Conservation (phyloP, 2,888 invertebrate genomes). For the Keiferia lycopersicella region DNA sequence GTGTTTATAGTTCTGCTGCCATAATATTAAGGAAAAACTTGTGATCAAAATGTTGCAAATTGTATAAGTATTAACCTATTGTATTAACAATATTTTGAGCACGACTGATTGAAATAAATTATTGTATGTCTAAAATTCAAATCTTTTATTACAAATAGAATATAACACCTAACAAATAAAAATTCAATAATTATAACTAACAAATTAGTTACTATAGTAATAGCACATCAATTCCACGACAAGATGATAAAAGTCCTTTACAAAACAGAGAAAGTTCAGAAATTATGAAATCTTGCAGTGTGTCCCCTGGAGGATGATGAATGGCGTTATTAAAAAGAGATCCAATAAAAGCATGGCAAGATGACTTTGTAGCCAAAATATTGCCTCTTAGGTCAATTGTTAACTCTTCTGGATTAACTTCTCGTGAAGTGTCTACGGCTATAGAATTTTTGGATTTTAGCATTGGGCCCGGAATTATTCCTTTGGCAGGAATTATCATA, state of each 20-base stretch:
- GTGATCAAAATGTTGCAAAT: constrained; percentile 69
- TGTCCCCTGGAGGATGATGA: constrained; percentile 51
- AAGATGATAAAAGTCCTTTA: constrained; percentile 68
- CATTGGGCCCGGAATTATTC: constrained; percentile 34
- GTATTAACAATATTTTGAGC: constrained; percentile 68
- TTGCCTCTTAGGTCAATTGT: constrained; percentile 69
- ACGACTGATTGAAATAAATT: constrained; percentile 62
- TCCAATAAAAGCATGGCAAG: constrained; percentile 72
- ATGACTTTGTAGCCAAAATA: constrained; percentile 61
- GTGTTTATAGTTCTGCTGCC: constrained; percentile 44
- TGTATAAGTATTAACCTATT: too few relatives aligned
- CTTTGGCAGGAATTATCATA: constrained; percentile 43
- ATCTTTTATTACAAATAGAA: constrained; percentile 27
- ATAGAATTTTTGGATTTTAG: constrained; percentile 23
- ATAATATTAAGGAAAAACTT: constrained; percentile 59
- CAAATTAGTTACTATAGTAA: constrained; percentile 52
- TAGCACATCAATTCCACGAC: constrained; percentile 68
- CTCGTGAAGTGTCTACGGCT: constrained; percentile 22
- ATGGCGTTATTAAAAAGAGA: constrained; percentile 60
- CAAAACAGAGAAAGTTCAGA: constrained; percentile 68
- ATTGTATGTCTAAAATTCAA: constrained; percentile 34
- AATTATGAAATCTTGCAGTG: constrained; percentile 64
- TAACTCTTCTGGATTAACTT: constrained; percentile 38
- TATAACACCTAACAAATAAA: constrained; percentile 32
- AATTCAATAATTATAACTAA: constrained; percentile 37